Base-by-base conservation (phyloP, 2,797 vertebrate genomes). In the Gymnoscopelus microlampas region DNA sequence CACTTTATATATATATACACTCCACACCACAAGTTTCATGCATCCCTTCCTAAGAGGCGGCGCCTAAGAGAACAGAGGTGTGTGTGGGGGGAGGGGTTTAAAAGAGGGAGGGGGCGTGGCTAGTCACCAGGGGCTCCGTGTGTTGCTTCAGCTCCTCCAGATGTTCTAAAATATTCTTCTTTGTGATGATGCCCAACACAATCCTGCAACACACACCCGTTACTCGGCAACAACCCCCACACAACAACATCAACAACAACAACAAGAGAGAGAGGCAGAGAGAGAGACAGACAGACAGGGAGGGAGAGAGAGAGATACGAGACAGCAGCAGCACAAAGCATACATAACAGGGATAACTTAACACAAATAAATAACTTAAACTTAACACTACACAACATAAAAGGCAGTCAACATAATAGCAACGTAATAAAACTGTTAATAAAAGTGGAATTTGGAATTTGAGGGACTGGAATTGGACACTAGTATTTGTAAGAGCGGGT, bases 161-260 rank as follows among this genome's bases (percentile, higher is more conserved):
- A 95, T 99, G 98, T 85, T 96, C 96, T 99, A 99, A 96, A 94
- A 98, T 97, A 96, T 99, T 98, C 98, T 99, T 99, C 98, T 98
- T 99, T 94, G 98, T 99, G 97, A 99, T 98, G 98, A 99, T 98
- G 92, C 98, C 98, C 97, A 99, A 98, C 95, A 99, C 94, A 98
- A 95, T 98, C 98, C 98, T 99, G 97, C 93, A 99, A 99, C 96
- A 99, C 96, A 99, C 96, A 95, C 96, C 95, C 88, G 95, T 97
- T 96, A 98, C 95, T 97, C 85, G 81, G 90, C 87, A 91, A 93
- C 94, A 56, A 75, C 60, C 80, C 50, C 75, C 56, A 53, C 77
- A 77, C 56, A 65, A 76, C 48, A 68, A 78, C 14, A 70, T 24
- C 66, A 32, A 58, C 14, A 70, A 39, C 66, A 58, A 61, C 94